Conservation (phyloP, 2,888 invertebrate genomes). For the Drosophila recens region DNA sequence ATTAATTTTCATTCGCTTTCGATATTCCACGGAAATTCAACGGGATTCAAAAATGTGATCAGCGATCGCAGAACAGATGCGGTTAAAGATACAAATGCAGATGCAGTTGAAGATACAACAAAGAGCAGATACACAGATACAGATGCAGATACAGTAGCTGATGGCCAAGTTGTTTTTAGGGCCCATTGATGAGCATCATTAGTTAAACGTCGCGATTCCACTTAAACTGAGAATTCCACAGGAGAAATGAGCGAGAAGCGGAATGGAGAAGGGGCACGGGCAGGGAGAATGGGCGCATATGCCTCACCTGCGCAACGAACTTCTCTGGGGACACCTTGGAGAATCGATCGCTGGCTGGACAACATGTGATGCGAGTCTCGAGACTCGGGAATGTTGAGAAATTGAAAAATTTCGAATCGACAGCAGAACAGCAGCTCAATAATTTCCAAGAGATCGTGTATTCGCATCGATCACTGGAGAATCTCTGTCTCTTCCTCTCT, state of each 20-base stretch:
- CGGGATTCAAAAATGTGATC: slow-evolving; percentile 28
- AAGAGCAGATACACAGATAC: slow-evolving; percentile 31
- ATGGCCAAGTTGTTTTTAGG: slow-evolving; percentile 16
- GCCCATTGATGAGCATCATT: slow-evolving; percentile 80
- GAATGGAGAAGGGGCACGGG: slow-evolving; percentile 2
- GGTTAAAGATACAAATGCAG: slow-evolving; percentile 44
- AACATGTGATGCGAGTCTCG: slow-evolving; percentile 14
- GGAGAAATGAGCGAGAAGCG: slow-evolving; percentile 8
- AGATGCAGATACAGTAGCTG: slow-evolving; percentile 67
- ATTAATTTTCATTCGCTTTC: slow-evolving; percentile 64
- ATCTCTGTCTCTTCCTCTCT: background rate
- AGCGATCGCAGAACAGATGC: slow-evolving; percentile 35
- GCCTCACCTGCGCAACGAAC: slow-evolving; percentile 71
- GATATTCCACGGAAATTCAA: slow-evolving; percentile 62
- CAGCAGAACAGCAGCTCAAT: slow-evolving; percentile 55
- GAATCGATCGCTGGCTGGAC: slow-evolving; percentile 44
- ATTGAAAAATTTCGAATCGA: slow-evolving; percentile 75
- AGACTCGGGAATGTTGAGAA: slow-evolving; percentile 32
- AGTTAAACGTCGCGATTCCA: slow-evolving; percentile 81
- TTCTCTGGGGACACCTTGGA: slow-evolving; percentile 74
- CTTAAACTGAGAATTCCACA: slow-evolving; percentile 59
- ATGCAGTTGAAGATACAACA: slow-evolving; percentile 19
- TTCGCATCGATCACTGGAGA: slow-evolving; percentile 72
- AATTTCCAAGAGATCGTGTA: slow-evolving; percentile 64
- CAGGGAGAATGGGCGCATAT: background rate